A percentile compares a stretch with the other conserved stretches of the same genome.
phyloP scores from a whole-genome alignment of 1,140 invertebrate genomes.

The Papilio xuthus region DNA sequence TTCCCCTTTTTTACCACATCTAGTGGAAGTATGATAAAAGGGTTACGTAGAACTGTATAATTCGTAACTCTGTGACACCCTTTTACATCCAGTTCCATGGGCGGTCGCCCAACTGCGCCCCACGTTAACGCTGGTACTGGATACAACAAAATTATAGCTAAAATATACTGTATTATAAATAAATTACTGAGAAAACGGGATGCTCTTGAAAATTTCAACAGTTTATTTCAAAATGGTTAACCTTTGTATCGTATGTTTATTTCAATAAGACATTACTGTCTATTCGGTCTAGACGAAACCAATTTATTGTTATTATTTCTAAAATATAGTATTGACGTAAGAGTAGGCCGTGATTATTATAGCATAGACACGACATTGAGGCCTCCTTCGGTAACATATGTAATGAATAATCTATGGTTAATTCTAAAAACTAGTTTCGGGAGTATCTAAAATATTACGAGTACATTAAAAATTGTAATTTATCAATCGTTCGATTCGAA shows the following conservation, averaged over 20 bases:
- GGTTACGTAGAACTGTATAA: too few species aligned
- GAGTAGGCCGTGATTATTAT: not conserved
- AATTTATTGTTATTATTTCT: not conserved
- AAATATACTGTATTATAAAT: not conserved
- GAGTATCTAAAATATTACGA: too few species aligned
- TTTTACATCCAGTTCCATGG: too few species aligned
- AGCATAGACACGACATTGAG: not conserved
- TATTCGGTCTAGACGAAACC: not conserved
- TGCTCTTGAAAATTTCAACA: slow-evolving; percentile 3
- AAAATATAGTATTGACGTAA: not conserved
- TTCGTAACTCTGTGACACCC: too few species aligned
- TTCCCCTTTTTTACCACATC: too few species aligned
- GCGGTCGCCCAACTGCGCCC: too few species aligned
- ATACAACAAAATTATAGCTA: not conserved
- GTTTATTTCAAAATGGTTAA: not conserved
- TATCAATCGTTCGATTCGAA: too few species aligned
- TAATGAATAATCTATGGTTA: too few species aligned
- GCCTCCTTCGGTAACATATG: not conserved
- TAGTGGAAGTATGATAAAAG: too few species aligned
- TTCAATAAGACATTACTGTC: not conserved
- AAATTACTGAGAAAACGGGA: not conserved
- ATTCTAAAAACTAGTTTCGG: too few species aligned
- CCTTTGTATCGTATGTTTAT: not conserved
- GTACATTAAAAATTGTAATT: too few species aligned
- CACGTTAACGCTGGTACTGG: too few species aligned